A percentile compares a stretch with the other conserved stretches of the same genome.
Conservation (phyloP, 2,888 invertebrate species). For the Invenusta paracnida region DNA sequence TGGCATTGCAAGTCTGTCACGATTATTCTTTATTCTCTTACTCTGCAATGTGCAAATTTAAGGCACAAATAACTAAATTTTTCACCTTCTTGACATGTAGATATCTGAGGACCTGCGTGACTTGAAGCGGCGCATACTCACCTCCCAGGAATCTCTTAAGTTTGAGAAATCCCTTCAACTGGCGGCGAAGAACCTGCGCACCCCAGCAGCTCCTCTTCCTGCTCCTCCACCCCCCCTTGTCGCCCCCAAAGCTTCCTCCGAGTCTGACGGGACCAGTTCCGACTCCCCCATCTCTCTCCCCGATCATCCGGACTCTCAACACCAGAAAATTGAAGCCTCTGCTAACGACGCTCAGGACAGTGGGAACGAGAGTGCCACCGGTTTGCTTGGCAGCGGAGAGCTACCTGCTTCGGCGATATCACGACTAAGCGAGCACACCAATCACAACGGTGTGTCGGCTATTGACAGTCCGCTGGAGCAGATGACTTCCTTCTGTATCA, state of each 20-base stretch:
- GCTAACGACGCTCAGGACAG: not conserved
- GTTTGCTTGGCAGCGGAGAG: not conserved
- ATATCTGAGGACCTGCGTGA: slow-evolving; percentile 25
- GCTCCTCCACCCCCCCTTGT: not conserved
- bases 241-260: not conserved
- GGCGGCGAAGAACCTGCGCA: slow-evolving; percentile 25
- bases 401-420: not conserved
- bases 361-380: not conserved
- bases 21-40: too few relatives aligned
- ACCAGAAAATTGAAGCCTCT: not conserved
- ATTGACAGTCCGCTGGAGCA: not conserved
- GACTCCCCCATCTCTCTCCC: not conserved
- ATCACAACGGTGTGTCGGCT: not conserved
- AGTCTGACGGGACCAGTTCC: not conserved
- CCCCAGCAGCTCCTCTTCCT: too few relatives aligned
- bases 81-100: too few relatives aligned
- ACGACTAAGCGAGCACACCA: not conserved
- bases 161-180: slow-evolving; percentile 35
- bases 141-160: slow-evolving; percentile 31
- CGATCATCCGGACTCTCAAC: not conserved
- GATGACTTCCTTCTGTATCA: not conserved
- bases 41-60: too few relatives aligned
- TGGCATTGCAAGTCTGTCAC: too few relatives aligned
- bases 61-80: too few relatives aligned
- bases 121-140: not conserved